Percentiles rank a stretch among this genome's conserved stretches.
phyloP scores from a whole-genome alignment of 2,888 invertebrate genomes.

The Drosophila neotestacea region DNA sequence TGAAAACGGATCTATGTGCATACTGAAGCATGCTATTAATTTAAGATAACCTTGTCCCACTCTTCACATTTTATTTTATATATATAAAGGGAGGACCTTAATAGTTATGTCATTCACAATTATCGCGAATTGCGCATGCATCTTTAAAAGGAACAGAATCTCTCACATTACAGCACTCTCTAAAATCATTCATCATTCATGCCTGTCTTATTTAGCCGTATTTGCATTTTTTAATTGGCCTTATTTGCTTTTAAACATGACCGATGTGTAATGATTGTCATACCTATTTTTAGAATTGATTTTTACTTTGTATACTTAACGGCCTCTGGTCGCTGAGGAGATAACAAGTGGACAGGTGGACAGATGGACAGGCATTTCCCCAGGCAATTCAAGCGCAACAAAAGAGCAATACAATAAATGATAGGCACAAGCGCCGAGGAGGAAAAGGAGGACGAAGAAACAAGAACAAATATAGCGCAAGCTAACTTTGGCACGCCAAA shows the following conservation, averaged over 20 bases:
- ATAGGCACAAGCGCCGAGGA: slow-evolving; percentile 24
- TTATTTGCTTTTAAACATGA: slow-evolving; percentile 72
- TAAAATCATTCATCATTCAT: background rate
- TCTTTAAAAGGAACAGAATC: background rate
- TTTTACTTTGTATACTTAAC: slow-evolving; percentile 49
- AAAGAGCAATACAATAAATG: slow-evolving; percentile 69
- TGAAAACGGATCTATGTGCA: slow-evolving; percentile 3
- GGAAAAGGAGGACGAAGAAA: background rate
- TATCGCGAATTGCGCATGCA: background rate
- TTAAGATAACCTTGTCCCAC: no score
- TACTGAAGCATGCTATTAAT: no score
- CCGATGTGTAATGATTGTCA: slow-evolving; percentile 46
- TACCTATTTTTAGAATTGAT: slow-evolving; percentile 51
- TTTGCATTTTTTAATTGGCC: slow-evolving; percentile 72
- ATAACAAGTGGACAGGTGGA: slow-evolving; percentile 9
- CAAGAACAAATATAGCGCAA: no score
- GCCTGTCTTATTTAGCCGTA: slow-evolving; percentile 23
- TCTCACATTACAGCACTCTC: background rate
- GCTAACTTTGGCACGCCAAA: no score
- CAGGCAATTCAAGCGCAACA: slow-evolving; percentile 54
- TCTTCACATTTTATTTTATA: background rate
- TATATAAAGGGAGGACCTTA: background rate
- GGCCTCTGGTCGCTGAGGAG: slow-evolving; percentile 24
- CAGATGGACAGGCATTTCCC: slow-evolving; percentile 40
- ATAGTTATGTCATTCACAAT: background rate